A percentile compares a stretch with the other conserved stretches of the same genome.
phyloP scores from a whole-genome alignment of 1,140 invertebrate genomes.

The Drosophila rhopaloa region DNA sequence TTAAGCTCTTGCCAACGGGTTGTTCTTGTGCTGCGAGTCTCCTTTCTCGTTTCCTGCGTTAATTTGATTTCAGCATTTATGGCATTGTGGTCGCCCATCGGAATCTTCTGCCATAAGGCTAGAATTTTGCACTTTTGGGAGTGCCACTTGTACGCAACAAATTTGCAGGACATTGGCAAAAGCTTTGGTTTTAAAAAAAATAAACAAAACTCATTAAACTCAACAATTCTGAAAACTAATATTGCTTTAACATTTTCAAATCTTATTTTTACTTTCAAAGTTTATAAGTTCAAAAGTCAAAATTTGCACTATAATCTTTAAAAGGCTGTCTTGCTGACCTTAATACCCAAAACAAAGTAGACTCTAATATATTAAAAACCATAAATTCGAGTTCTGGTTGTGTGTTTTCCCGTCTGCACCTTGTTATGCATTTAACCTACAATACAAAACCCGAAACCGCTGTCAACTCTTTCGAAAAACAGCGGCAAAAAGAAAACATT shows the following conservation, averaged over 20 bases:
- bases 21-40: background rate
- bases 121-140: conserved; percentile 14
- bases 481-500: conserved; percentile 11
- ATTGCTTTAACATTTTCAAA: no score
- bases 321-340: no score
- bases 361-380: background rate
- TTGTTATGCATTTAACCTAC: conserved; percentile 40
- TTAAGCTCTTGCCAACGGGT: conserved; percentile 36
- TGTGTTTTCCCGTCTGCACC: background rate
- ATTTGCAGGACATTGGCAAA: background rate
- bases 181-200: no score
- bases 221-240: no score
- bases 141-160: conserved; percentile 12
- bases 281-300: no score
- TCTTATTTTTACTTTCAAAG: no score
- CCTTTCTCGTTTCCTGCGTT: conserved; percentile 50
- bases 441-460: conserved; percentile 1
- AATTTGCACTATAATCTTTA: no score
- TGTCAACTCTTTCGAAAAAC: conserved; percentile 30
- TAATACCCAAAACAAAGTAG: background rate
- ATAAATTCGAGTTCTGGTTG: background rate
- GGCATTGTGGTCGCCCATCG: conserved; percentile 49
- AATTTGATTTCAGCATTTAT: conserved; percentile 76
- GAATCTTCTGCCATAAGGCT: conserved; percentile 31
- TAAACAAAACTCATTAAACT: no score